Percentiles rank a stretch among this genome's conserved stretches.
phyloP scores from a whole-genome alignment of 1,140 invertebrate genomes.

The Diorhabda elongata region DNA sequence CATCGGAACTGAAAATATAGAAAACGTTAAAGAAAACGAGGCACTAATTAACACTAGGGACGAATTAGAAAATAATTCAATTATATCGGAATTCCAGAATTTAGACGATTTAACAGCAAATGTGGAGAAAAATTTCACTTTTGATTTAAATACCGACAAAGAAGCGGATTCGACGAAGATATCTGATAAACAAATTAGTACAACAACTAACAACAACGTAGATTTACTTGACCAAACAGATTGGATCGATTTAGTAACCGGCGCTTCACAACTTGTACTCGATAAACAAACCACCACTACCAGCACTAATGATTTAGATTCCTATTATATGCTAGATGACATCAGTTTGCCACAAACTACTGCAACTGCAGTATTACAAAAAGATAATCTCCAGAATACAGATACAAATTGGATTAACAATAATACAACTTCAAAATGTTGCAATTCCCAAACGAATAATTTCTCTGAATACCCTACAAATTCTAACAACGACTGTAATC shows the following conservation, averaged over 20 bases:
- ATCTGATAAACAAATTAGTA: not conserved
- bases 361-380: not conserved
- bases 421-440: too few relatives aligned
- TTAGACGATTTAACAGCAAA: constrained; percentile 26
- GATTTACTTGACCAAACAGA: not conserved
- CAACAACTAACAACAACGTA: not conserved
- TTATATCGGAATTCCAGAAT: constrained; percentile 45
- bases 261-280: too few relatives aligned
- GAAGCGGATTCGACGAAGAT: not conserved
- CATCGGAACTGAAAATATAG: constrained; percentile 43
- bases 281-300: not conserved
- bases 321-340: not conserved
- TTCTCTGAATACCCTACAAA: not conserved
- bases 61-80: constrained; percentile 41
- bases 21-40: constrained; percentile 40
- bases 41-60: constrained; percentile 41
- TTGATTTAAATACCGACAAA: not conserved
- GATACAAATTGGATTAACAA: too few relatives aligned
- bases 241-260: not conserved
- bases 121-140: not conserved
- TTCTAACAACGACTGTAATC: not conserved
- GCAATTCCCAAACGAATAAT: not conserved
- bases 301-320: not conserved
- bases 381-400: not conserved
- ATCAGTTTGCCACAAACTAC: not conserved